Base-by-base conservation (phyloP, 2,888 invertebrate species). In the Drepanosiphum platanoidis region DNA sequence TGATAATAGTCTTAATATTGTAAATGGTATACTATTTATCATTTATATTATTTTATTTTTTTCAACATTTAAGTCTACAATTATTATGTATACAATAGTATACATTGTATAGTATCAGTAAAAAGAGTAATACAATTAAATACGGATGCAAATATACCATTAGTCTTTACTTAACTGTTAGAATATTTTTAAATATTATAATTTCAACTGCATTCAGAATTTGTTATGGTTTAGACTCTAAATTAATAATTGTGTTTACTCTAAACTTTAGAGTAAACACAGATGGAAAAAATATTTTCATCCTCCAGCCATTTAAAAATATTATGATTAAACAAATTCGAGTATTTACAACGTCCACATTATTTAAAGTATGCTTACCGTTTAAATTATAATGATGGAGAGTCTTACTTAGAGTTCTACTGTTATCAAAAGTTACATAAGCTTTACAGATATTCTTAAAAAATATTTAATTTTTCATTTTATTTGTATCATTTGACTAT, bases 401-500 rank as follows among this genome's bases (percentile, higher is more conserved):
- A 11, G n/a, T n/a, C 15, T 46, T 46, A 46, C n/a, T n/a, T n/a
- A n/a, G n/a, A n/a, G n/a, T n/a, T n/a, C n/a, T 46, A 15, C 18
- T 46, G 18, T 46, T 15, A 46, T 46, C n/a, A n/a, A n/a, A n/a
- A n/a, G n/a, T n/a, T n/a, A n/a, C n/a, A n/a, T n/a, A n/a, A n/a
- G n/a, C n/a, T n/a, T n/a, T n/a, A n/a, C n/a, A n/a, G n/a, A 52
- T 52, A 18, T 42, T 52, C 52, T 52, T 52, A 1, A 18, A 5
- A 52, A 52, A 22, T 52, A 18, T 22, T 52, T 0, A 5, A 22
- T 18, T 3, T 52, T 52, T 52, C 22, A 52, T 18, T 52, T 46
- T 52, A 52, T 70, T 36, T 34, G 52, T 71, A 36, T 36, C 66
- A 68, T 68, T 18, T 42, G 66, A 79, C 64, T 78, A 68, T 68